Evolutionary conservation across 2,888 invertebrate species (phyloP), one percentile per base, ranked within the genome.

Genomic region (Leptopterna dolabrata): DNA sequence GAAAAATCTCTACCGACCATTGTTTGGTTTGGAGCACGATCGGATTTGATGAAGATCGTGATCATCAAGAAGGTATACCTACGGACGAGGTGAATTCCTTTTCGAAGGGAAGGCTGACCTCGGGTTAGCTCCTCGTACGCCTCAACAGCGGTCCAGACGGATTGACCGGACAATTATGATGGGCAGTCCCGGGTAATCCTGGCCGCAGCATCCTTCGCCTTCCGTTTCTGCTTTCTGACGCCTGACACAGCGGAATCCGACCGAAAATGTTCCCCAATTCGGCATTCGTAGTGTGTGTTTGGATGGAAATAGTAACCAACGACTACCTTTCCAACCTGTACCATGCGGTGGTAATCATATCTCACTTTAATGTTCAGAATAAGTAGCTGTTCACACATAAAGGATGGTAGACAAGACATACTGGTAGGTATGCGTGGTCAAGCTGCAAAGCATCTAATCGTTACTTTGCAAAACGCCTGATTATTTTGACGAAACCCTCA

Each of bases 21-120:
- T 63, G 73, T 73, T 73, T 30, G 73, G 73, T 41, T 73, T 30
- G 41, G 36, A 30, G 41, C 73, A 36, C 73, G 73, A 73, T 73
- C 36, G 73, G 73, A 41, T 73, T 41, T 41, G 73, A 73, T 73
- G 73, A 73, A 73, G 73, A 73, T 41, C 73, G 73, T 73, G 73
- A 73, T 73, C 73, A 73, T 73, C 73, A 73, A 1, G 63, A 19
- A 55, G 63, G 63, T 24, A 63, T 27, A 19, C 55, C n/a, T 16
- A 24, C 7, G 63, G 19, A 1, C 11, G 14, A 6, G 63, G 63
- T 63, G 63, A 24, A 63, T 63, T 63, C 63, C 63, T 63, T 63
- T 24, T 63, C 9, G 73, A 41, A 19, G 73, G 73, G 73, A n/a
- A 41, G 73, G 4, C 30, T 73, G 73, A 73, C 73, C 73, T 73